phyloP scores from a whole-genome alignment of 2,797 vertebrate genomes.

The Chiloscyllium punctatum region DNA sequence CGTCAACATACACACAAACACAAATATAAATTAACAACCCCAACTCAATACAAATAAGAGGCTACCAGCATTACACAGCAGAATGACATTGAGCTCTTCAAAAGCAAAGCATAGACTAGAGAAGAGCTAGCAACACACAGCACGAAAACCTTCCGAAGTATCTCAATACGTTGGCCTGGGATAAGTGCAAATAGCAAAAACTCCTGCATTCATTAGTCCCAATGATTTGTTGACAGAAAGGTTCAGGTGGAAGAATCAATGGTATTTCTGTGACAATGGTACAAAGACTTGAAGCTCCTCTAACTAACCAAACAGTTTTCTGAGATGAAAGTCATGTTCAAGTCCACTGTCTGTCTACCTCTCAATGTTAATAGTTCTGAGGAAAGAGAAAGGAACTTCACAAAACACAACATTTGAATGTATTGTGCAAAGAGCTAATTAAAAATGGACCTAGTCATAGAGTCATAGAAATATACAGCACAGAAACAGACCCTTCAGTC shows the following conservation, averaged over 20 bases:
- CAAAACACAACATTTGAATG: not conserved
- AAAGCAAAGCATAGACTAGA: constrained; percentile 16
- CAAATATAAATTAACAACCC: not conserved
- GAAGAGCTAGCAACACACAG: not conserved
- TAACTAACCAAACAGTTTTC: not conserved
- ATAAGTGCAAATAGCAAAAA: not conserved
- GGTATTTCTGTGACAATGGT: not conserved
- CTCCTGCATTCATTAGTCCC: not conserved
- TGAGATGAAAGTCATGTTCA: not conserved
- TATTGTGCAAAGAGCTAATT: not conserved
- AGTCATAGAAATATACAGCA: no score
- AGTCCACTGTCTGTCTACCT: not conserved
- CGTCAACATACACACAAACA: not conserved
- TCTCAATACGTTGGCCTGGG: not conserved
- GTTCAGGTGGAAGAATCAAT: not conserved
- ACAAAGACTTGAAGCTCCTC: not conserved
- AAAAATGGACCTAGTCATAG: not conserved
- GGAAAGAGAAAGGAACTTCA: not conserved
- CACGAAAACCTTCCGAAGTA: not conserved
- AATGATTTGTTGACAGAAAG: not conserved
- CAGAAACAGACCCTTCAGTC: no score
- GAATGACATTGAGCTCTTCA: not conserved
- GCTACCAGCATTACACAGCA: not conserved
- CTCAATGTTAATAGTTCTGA: not conserved
- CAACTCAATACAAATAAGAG: not conserved